Percentiles rank a stretch among this genome's conserved stretches.
Evolutionary conservation across 2,888 invertebrate genomes (phyloP).

Genomic region (Oasisia sp.): DNA sequence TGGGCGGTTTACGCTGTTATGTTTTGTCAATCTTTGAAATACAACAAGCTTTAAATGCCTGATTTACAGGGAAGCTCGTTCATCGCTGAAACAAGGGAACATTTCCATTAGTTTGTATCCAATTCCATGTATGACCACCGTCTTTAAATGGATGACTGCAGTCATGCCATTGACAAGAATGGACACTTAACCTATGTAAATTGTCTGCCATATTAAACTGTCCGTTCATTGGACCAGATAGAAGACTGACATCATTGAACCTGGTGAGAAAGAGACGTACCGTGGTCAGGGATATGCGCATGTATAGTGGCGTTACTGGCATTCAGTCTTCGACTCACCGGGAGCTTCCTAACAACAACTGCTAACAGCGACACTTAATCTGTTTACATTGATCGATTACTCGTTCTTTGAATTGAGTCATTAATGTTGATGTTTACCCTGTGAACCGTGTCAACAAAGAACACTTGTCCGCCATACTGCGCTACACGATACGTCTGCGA

Average conservation of each 20-base stretch:
- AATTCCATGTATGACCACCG: not conserved
- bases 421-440: not conserved
- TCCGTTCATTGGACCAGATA: not conserved
- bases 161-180: not conserved
- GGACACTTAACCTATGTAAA: not conserved
- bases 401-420: not conserved
- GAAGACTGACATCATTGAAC: not conserved
- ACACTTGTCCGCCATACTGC: not conserved
- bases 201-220: not conserved
- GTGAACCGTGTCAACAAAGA: not conserved
- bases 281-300: not conserved
- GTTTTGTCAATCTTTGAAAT: too few relatives aligned
- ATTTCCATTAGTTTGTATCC: not conserved
- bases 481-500: not conserved
- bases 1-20: too few relatives aligned
- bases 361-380: not conserved
- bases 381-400: not conserved
- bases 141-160: not conserved
- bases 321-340: not conserved
- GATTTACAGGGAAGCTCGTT: too few relatives aligned
- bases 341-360: not conserved
- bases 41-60: too few relatives aligned
- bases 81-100: too few relatives aligned
- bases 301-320: not conserved
- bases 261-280: not conserved